Evolutionary conservation across 2,113 vertebrate species (phyloP).

Genomic region (Pogona vitticeps): DNA sequence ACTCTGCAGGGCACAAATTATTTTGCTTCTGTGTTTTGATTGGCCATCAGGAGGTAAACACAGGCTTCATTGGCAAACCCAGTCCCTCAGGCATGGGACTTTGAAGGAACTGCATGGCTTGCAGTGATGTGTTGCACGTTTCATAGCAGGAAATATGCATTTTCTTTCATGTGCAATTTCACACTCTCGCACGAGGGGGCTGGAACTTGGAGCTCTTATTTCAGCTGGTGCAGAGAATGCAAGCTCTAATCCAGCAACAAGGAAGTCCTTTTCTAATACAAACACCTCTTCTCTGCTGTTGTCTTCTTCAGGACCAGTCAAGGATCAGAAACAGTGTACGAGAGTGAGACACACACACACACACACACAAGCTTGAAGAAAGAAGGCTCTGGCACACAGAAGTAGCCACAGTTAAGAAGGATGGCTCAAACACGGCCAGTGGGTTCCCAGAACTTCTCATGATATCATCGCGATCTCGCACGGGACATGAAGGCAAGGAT

Average conservation of each 20-base stretch:
- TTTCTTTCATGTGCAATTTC: too few relatives aligned
- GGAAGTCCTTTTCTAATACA: neutral
- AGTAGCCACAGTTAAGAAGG: constrained; percentile 44
- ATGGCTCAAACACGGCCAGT: constrained; percentile 45
- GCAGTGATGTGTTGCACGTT: too few relatives aligned
- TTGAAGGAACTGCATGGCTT: too few relatives aligned
- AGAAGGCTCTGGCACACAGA: neutral
- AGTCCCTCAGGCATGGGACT: too few relatives aligned
- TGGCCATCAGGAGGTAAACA: too few relatives aligned
- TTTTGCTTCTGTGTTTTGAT: too few relatives aligned
- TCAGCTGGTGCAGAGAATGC: neutral
- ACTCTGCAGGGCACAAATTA: too few relatives aligned
- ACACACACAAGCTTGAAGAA: neutral
- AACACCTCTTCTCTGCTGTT: neutral
- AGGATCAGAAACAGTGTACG: neutral
- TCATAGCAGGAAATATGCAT: too few relatives aligned
- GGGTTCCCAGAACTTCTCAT: constrained; percentile 26
- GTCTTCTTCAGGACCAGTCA: neutral
- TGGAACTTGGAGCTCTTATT: neutral
- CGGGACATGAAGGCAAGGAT: constrained; percentile 80
- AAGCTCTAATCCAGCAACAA: neutral
- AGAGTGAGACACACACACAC: neutral
- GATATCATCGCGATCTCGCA: constrained; percentile 56
- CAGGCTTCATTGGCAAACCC: too few relatives aligned
- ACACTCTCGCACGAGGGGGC: too few relatives aligned